Conservation (phyloP, 2,113 vertebrate genomes). For the Plestiodon gilberti region DNA sequence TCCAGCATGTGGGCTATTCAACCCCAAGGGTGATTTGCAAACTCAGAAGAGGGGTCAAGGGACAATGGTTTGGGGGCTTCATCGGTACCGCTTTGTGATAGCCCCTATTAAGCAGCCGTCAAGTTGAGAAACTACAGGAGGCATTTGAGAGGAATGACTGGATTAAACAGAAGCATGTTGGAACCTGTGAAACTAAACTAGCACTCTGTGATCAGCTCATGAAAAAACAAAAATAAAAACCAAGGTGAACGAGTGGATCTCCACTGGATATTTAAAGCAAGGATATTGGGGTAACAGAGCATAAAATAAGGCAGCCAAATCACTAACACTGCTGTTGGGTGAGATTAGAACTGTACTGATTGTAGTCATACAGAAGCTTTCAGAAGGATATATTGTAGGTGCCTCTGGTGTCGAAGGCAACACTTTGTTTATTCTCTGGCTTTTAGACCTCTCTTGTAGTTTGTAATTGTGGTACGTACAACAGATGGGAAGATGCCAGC, state of each 20-base stretch:
- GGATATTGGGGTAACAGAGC: too few relatives aligned
- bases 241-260: not conserved
- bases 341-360: not conserved
- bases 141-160: not conserved
- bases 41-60: not conserved
- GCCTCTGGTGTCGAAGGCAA: not conserved
- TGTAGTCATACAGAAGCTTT: not conserved
- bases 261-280: too few relatives aligned
- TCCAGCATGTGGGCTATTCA: not conserved
- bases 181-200: not conserved
- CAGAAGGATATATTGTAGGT: not conserved
- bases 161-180: conserved; percentile 1
- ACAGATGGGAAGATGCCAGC: conserved; percentile 49
- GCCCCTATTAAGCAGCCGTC: not conserved
- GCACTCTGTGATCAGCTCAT: not conserved
- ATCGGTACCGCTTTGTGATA: not conserved
- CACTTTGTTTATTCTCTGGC: not conserved
- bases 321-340: not conserved
- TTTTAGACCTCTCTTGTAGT: conserved; percentile 42
- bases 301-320: not conserved
- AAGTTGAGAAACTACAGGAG: not conserved
- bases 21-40: not conserved
- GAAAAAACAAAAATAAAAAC: not conserved
- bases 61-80: not conserved
- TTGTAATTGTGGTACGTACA: conserved; percentile 45